Evolutionary conservation across 2,888 invertebrate species (phyloP), one percentile per base, ranked within the genome.

Genomic region (Tanytarsus gracilentus): DNA sequence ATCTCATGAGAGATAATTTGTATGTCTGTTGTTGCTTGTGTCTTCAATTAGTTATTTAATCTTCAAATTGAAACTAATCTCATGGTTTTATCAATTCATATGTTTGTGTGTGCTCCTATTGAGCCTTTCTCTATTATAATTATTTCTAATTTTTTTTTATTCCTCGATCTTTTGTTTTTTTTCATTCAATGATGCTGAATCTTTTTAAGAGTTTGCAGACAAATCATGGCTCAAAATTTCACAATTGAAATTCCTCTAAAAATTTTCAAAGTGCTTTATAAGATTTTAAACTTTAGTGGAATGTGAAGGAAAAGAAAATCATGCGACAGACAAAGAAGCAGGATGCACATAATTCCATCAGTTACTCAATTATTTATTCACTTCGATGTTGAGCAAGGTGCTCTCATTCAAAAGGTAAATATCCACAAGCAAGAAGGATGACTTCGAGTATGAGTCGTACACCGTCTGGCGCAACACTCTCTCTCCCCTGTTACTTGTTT

Each of bases 21-120:
- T 44, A 44, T 44, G 44, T 44, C 44, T 44, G 44, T 44, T 44
- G 44, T 21, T 44, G 44, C 44, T 44, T 48, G n/a, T n/a, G n/a
- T 58, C 58, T 58, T 48, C 58, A 58, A 58, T 58, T 58, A 58
- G 58, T 58, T 58, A 58, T 58, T 58, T 58, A 58, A 58, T 58
- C 58, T 58, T 58, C 44, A 58, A 58, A 58, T 58, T 44, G 58
- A 58, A 58, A 58, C 44, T 58, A 58, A 58, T 58, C 58, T 58
- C 58, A 48, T 58, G 58, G 58, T 58, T 58, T 33, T 58, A 58
- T 48, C 58, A 48, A 58, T 58, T 30, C 30, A 51, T 27, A 27
- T 51, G 14, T 39, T 30, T 9, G 6, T 9, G 30, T 58, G 48
- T 48, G 58, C 58, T 30, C 25, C 53, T 53, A 29, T 49, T 18